Evolutionary conservation across 2,888 invertebrate genomes (phyloP).

Genomic region (Campoletis raptor): DNA sequence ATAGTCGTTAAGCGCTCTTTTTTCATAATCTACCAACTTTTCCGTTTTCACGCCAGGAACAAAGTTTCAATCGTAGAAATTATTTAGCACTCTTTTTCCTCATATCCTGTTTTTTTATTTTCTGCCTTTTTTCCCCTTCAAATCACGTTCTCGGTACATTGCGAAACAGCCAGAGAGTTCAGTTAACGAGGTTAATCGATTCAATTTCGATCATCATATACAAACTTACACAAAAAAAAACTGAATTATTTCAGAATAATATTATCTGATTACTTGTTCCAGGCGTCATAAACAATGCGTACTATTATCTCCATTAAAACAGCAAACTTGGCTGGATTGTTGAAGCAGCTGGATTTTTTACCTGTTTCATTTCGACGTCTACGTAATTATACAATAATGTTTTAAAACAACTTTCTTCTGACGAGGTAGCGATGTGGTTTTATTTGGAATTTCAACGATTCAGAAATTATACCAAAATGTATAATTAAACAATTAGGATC

Average conservation of each 20-base stretch:
- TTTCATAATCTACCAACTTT: slow-evolving; percentile 65
- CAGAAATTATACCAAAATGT: background rate
- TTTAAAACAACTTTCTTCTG: background rate
- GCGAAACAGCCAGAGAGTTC: slow-evolving; percentile 5
- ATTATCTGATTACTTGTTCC: background rate
- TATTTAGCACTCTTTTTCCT: slow-evolving; percentile 49
- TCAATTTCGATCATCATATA: too few relatives aligned
- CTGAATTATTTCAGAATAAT: background rate
- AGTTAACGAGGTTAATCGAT: slow-evolving; percentile 33
- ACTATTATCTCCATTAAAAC: background rate
- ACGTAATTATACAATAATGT: background rate
- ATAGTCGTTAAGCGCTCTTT: slow-evolving; percentile 66
- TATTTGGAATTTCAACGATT: background rate
- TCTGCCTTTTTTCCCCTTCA: background rate
- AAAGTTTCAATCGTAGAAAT: slow-evolving; percentile 66
- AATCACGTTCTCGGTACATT: slow-evolving; percentile 32
- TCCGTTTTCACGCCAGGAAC: slow-evolving; percentile 64
- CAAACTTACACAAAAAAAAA: too few relatives aligned
- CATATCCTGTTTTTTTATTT: background rate
- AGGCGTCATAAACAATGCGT: background rate
- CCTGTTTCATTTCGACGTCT: background rate
- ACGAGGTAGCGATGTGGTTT: too few relatives aligned
- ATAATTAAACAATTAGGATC: too few relatives aligned
- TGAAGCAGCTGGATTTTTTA: background rate
- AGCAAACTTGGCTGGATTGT: background rate